These are phyloP conservation scores for Athalia rosae DNA, from an alignment of 2,888 invertebrate genomes.

Conservation along the genomic window DNA sequence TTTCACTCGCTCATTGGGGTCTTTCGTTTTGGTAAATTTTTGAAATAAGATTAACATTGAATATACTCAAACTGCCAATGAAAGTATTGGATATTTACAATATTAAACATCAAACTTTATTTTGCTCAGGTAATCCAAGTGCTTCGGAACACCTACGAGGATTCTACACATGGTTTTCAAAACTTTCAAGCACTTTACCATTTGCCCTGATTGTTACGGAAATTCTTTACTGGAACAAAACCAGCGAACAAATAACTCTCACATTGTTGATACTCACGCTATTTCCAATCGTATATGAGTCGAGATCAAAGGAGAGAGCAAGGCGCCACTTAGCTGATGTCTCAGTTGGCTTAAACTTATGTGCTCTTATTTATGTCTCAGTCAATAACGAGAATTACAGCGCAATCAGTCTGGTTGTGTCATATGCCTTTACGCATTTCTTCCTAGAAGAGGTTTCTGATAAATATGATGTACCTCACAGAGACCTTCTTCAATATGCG, in stretches of 20 bases:
- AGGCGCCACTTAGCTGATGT: slow-evolving; percentile 60
- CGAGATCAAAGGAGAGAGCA: slow-evolving; percentile 59
- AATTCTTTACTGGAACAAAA: slow-evolving; percentile 62
- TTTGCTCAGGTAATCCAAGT: slow-evolving; percentile 53
- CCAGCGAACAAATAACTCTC: slow-evolving; percentile 61
- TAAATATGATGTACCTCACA: slow-evolving; percentile 67
- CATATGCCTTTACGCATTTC: slow-evolving; percentile 65
- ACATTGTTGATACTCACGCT: slow-evolving; percentile 61
- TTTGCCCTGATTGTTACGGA: slow-evolving; percentile 67
- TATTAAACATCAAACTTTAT: neutral
- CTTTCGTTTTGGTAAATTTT: slow-evolving; percentile 66
- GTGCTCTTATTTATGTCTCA: slow-evolving; percentile 59
- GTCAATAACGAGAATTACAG: slow-evolving; percentile 61
- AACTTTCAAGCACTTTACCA: slow-evolving; percentile 64
- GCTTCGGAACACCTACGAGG: slow-evolving; percentile 62
- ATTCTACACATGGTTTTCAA: slow-evolving; percentile 66
- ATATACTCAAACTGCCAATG: neutral
- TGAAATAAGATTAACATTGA: neutral
- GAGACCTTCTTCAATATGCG: slow-evolving; percentile 68
- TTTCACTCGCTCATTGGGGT: slow-evolving; percentile 67
- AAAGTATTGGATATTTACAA: neutral
- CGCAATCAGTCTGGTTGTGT: slow-evolving; percentile 64
- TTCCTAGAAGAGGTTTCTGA: slow-evolving; percentile 69
- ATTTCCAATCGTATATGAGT: slow-evolving; percentile 63
- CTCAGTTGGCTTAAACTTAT: slow-evolving; percentile 58